Evolutionary conservation across 2,888 invertebrate genomes (phyloP).

Genomic region (Oscheius myriophilus): DNA sequence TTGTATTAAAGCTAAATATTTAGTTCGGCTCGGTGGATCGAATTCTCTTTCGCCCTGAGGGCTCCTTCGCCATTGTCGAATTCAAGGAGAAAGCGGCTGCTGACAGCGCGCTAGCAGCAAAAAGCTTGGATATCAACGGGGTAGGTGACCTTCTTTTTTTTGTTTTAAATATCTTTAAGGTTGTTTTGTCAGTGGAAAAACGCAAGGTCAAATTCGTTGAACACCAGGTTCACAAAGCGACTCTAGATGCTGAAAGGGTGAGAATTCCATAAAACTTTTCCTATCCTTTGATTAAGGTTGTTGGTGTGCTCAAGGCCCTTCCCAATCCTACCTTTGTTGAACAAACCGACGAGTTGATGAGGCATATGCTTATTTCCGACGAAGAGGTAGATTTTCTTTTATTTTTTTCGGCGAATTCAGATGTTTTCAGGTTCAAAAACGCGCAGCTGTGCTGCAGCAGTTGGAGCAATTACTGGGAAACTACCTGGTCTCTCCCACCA

Average conservation of each 20-base stretch:
- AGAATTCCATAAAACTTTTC: neutral
- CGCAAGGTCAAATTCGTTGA: constrained; percentile 15
- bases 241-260: constrained; percentile 3
- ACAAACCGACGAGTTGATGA: constrained; percentile 12
- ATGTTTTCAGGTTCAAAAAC: constrained; percentile 22
- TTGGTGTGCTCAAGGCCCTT: neutral
- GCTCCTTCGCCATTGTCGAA: constrained; percentile 22
- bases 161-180: neutral
- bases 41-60: constrained; percentile 11
- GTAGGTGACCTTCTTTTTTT: constrained; percentile 8
- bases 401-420: too few relatives aligned
- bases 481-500: constrained; percentile 25
- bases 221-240: neutral
- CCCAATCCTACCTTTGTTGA: neutral
- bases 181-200: neutral
- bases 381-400: constrained; percentile 8
- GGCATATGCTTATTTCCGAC: constrained; percentile 9
- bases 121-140: neutral
- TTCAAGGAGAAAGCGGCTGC: constrained; percentile 4
- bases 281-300: neutral
- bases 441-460: constrained; percentile 1
- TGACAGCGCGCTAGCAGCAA: neutral
- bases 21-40: constrained; percentile 20
- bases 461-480: constrained; percentile 21
- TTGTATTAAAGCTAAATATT: neutral